phyloP scores from a whole-genome alignment of 2,797 vertebrate genomes.

The Hoplostethus atlanticus region DNA sequence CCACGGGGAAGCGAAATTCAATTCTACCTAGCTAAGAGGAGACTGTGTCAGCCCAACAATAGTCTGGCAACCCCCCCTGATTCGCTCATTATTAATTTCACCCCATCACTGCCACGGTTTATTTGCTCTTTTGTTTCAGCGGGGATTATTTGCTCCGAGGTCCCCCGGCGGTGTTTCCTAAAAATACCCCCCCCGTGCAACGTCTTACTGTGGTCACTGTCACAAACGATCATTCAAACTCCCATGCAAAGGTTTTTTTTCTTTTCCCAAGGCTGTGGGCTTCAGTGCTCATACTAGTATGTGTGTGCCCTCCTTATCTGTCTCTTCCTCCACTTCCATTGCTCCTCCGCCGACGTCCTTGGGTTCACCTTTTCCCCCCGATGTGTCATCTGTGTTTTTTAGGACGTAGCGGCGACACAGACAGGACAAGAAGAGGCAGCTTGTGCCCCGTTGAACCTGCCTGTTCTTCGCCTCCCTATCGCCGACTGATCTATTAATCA shows the following conservation, averaged over 20 bases:
- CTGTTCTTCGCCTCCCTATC: conserved; percentile 59
- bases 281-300: conserved; percentile 30
- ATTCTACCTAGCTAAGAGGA: conserved; percentile 40
- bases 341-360: conserved; percentile 61
- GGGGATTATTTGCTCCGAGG: conserved; percentile 46
- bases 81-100: conserved; percentile 71
- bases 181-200: conserved; percentile 54
- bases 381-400: conserved; percentile 61
- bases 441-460: conserved; percentile 74
- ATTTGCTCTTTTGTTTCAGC: conserved; percentile 68
- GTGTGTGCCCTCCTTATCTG: conserved; percentile 31
- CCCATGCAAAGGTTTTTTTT: conserved; percentile 13
- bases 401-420: conserved; percentile 58
- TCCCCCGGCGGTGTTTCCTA: conserved; percentile 39
- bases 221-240: conserved; percentile 42
- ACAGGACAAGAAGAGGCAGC: conserved; percentile 74
- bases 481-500: conserved; percentile 73
- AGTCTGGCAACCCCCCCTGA: conserved; percentile 51
- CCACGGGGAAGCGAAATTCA: conserved; percentile 27
- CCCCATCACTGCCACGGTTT: conserved; percentile 57
- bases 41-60: conserved; percentile 39
- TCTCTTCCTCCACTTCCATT: conserved; percentile 21
- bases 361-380: conserved; percentile 51
- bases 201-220: conserved; percentile 54
- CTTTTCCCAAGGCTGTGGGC: conserved; percentile 10